phyloP scores from a whole-genome alignment of 2,888 invertebrate species.

The Catotricha subobsoleta region DNA sequence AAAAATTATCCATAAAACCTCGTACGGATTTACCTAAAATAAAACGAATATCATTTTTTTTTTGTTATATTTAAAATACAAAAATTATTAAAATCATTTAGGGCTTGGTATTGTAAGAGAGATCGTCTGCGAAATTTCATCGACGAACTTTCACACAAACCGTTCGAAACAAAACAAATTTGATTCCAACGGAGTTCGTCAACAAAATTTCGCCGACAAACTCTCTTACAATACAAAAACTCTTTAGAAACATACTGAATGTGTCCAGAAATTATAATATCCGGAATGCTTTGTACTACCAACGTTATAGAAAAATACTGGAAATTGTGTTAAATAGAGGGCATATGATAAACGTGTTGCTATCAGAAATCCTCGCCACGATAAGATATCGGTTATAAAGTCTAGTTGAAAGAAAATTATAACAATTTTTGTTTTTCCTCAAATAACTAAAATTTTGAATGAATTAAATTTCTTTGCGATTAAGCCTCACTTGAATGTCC shows the following conservation, averaged over 20 bases:
- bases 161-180: too few species aligned
- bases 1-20: conserved; percentile 36
- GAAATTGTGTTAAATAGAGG: conserved; percentile 51
- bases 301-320: conserved; percentile 50
- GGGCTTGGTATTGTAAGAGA: too few species aligned
- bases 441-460: not conserved
- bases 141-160: too few species aligned
- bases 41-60: conserved; percentile 1
- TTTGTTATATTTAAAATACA: not conserved
- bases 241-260: conserved; percentile 36
- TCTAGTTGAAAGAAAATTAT: too few species aligned
- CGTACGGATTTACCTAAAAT: conserved; percentile 39
- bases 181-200: too few species aligned
- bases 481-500: conserved; percentile 35
- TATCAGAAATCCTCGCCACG: conserved; percentile 42
- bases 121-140: too few species aligned
- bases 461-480: conserved; percentile 2
- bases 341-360: conserved; percentile 52
- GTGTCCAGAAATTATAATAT: conserved; percentile 37
- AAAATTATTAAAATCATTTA: conserved; percentile 2
- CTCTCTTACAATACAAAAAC: too few species aligned
- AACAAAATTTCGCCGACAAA: too few species aligned
- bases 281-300: conserved; percentile 39
- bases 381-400: conserved; percentile 34
- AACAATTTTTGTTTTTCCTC: too few species aligned